Evolutionary conservation across 2,797 vertebrate species (phyloP), one percentile per base, ranked within the genome.

Genomic region (Myoxocephalus aenaeus): DNA sequence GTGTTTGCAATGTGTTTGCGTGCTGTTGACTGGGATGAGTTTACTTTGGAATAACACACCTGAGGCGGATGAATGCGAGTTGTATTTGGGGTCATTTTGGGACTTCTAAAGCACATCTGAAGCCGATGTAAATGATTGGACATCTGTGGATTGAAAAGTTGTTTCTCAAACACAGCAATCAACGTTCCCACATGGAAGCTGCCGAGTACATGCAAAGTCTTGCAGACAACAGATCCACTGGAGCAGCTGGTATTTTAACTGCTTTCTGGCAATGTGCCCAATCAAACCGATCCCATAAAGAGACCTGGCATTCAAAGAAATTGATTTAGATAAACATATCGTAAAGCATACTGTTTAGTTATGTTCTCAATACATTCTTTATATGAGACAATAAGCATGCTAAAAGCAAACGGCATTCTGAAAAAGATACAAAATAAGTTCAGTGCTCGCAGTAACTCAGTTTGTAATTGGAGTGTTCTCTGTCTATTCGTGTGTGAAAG

Each of bases 401-500:
- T 25, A 27, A 34, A 66, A 56, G 22, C 27, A 42, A 64, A 12
- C 15, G 7, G 1, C 3, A 22, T 29, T 38, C 22, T 50, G 20
- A 34, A 56, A 44, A 46, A 53, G 0, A 3, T 42, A 25, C 6
- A 27, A 62, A 7, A 20, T 61, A 32, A 0, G 2, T 53, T 61
- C 44, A 44, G 42, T 27, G 53, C 51, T 17, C 14, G 18, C 44
- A n/a, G 12, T 56, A 15, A 34, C 18, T 64, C 12, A 9, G 27
- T 54, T 27, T 29, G 59, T 56, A 80, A 75, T 14, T 50, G 42
- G 67, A 76, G 57, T 57, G 65, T 11, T 38, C 8, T 64, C 46
- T 71, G 51, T 73, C 54, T 38, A 32, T 73, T 50, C 65, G 15
- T 70, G 34, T 74, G 40, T 58, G 17, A 53, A 46, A 70, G 57